Percentiles rank a stretch among this genome's conserved stretches.
Conservation (phyloP, 2,888 invertebrate species). For the Heliconius ethilla region DNA sequence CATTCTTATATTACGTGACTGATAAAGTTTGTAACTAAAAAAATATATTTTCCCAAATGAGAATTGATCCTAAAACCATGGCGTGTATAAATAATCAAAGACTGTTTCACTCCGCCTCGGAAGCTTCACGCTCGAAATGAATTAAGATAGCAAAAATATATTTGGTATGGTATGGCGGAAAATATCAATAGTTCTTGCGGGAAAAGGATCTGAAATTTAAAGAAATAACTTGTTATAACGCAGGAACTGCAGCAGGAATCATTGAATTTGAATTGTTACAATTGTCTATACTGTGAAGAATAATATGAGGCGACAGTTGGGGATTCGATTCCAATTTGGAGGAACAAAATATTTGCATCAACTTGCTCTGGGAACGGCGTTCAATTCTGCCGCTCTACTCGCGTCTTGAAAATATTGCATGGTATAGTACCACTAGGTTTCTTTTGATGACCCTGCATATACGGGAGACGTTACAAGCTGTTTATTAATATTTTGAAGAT, state of each 20-base stretch:
- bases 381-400: too few relatives aligned
- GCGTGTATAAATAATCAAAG: background rate
- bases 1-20: too few relatives aligned
- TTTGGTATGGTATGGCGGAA: background rate
- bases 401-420: too few relatives aligned
- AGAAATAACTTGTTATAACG: background rate
- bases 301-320: background rate
- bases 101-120: background rate
- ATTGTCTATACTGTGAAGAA: background rate
- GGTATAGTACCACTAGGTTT: too few relatives aligned
- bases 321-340: too few relatives aligned
- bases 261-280: background rate
- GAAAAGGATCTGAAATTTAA: background rate
- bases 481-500: too few relatives aligned
- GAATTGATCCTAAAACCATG: background rate
- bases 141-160: background rate
- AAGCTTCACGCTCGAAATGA: background rate
- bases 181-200: background rate
- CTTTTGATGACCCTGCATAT: too few relatives aligned
- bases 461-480: too few relatives aligned
- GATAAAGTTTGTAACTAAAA: background rate
- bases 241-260: background rate
- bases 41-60: background rate
- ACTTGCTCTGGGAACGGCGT: too few relatives aligned
- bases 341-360: too few relatives aligned